These are phyloP conservation scores for Sebastes vulpes DNA, from an alignment of 2,797 vertebrate species.

Conservation along the genomic window DNA sequence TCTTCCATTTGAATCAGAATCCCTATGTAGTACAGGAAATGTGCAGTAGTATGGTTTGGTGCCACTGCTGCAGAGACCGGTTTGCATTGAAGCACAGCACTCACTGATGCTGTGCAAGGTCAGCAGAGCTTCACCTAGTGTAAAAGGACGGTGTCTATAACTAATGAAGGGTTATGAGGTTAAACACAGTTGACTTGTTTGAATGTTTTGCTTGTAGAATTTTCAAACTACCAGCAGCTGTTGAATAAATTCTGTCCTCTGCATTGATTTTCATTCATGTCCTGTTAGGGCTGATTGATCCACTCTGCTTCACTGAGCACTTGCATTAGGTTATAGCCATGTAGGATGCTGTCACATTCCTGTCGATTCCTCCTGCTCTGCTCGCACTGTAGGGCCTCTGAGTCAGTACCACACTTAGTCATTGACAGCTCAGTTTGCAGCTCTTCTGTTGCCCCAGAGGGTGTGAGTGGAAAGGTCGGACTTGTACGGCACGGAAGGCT, in stretches of 20 bases:
- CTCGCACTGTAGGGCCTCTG: conserved; percentile 39
- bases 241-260: conserved; percentile 53
- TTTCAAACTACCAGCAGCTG: conserved; percentile 29
- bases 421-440: conserved; percentile 57
- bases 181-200: conserved; percentile 29
- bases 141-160: neutral
- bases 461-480: conserved; percentile 63
- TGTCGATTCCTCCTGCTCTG: conserved; percentile 23
- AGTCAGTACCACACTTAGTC: conserved; percentile 60
- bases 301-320: conserved; percentile 56
- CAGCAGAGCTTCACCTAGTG: neutral
- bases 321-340: conserved; percentile 45
- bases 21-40: neutral
- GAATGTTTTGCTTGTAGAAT: conserved; percentile 4
- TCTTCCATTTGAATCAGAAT: conserved; percentile 9
- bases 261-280: conserved; percentile 80
- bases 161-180: conserved; percentile 19
- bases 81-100: neutral
- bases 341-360: conserved; percentile 37
- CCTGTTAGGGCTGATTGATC: conserved; percentile 70
- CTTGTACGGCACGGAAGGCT: conserved; percentile 16
- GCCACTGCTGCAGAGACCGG: neutral
- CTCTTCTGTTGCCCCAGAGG: conserved; percentile 34
- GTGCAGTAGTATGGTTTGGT: neutral
- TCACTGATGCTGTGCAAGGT: neutral